Evolutionary conservation across 2,797 vertebrate species (phyloP).

Genomic region (Podargus strigoides): DNA sequence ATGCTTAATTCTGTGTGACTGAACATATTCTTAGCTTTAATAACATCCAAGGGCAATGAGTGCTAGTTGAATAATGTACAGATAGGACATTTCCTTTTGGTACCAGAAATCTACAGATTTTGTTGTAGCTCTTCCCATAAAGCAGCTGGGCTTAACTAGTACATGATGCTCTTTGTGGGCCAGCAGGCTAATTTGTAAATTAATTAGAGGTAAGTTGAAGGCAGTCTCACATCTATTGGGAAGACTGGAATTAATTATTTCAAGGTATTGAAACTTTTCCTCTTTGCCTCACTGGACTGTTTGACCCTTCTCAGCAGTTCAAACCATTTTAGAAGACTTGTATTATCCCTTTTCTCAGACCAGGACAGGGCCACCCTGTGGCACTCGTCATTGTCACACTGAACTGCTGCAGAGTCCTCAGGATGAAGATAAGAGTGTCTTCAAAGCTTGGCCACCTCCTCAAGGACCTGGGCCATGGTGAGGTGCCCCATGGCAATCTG

Average conservation of each 20-base stretch:
- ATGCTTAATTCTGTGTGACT: neutral
- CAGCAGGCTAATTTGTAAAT: conserved; percentile 37
- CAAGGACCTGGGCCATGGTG: neutral
- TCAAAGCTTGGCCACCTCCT: neutral
- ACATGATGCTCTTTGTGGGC: conserved; percentile 1
- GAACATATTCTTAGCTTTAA: neutral
- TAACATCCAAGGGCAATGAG: neutral
- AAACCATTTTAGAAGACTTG: neutral
- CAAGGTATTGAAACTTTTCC: neutral
- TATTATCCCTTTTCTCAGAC: neutral
- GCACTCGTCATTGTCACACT: neutral
- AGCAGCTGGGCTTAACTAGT: conserved; percentile 40
- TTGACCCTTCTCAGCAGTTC: neutral
- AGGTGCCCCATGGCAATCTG: neutral
- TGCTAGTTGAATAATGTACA: neutral
- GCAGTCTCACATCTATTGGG: neutral
- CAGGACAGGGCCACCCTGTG: neutral
- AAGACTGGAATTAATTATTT: neutral
- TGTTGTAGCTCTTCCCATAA: neutral
- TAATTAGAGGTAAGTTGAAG: conserved; percentile 39
- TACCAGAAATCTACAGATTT: neutral
- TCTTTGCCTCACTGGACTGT: neutral
- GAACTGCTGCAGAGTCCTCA: neutral
- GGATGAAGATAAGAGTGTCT: neutral
- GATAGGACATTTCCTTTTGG: neutral